phyloP scores from a whole-genome alignment of 2,888 invertebrate genomes.

The Drosophila hamatofila region DNA sequence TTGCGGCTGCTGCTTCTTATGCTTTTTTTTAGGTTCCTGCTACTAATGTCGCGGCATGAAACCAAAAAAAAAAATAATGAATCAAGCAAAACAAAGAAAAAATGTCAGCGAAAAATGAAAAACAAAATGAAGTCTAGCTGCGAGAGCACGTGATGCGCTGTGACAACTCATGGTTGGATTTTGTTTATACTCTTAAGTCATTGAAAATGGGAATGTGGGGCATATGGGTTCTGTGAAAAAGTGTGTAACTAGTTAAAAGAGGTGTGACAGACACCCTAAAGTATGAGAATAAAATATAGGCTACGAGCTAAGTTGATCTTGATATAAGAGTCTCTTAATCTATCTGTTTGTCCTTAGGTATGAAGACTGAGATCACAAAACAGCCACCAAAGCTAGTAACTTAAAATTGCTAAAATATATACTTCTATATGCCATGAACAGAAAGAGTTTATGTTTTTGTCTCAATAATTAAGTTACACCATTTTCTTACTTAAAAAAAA shows the following conservation, averaged over 20 bases:
- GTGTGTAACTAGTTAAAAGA: background rate
- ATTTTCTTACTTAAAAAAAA: no score
- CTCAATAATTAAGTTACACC: no score
- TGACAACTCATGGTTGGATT: constrained; percentile 33
- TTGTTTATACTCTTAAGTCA: constrained; percentile 1
- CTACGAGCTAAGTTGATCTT: no score
- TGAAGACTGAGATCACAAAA: no score
- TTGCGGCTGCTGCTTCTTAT: constrained; percentile 23
- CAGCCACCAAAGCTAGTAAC: background rate
- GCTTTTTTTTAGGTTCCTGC: constrained; percentile 55
- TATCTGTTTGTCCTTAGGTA: no score
- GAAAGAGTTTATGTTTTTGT: no score
- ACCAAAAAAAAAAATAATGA: constrained; percentile 11
- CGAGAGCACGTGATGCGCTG: constrained; percentile 65
- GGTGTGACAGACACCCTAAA: background rate
- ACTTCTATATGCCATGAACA: no score
- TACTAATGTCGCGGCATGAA: constrained; percentile 41
- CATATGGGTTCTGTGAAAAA: background rate
- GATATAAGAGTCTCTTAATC: no score
- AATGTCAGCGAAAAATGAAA: constrained; percentile 19
- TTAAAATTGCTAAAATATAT: no score
- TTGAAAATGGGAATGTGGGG: no score
- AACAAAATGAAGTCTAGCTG: constrained; percentile 48
- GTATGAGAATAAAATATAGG: no score
- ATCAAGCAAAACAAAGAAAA: no score